Percentiles rank a stretch among this genome's conserved stretches.
phyloP scores from a whole-genome alignment of 2,888 invertebrate genomes.

The Troglohyphantes excavatus region DNA sequence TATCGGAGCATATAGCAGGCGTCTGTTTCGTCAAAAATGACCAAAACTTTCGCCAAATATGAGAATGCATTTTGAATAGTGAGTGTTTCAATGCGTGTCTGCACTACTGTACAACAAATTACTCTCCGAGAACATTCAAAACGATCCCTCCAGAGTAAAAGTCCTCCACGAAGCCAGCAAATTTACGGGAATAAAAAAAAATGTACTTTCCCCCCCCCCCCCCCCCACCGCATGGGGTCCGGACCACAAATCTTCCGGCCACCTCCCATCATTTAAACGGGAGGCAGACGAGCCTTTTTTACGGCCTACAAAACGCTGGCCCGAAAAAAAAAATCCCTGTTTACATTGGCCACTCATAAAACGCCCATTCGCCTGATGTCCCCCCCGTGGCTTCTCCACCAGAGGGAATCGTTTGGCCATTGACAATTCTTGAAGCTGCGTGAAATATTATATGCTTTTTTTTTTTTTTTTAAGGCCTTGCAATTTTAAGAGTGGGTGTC shows the following conservation, averaged over 20 bases:
- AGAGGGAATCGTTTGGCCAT: slow-evolving; percentile 53
- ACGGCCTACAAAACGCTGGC: slow-evolving; percentile 48
- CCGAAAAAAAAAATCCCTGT: slow-evolving; percentile 56
- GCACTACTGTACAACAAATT: too few relatives aligned
- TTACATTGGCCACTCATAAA: slow-evolving; percentile 77
- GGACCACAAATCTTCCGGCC: slow-evolving; percentile 71
- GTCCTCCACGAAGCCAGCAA: too few relatives aligned
- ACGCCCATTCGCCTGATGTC: slow-evolving; percentile 65
- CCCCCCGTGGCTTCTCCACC: slow-evolving; percentile 41
- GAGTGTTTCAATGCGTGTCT: too few relatives aligned
- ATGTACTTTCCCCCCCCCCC: too few relatives aligned
- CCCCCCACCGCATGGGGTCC: slow-evolving; percentile 51
- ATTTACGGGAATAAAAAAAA: background rate
- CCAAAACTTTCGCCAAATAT: too few relatives aligned
- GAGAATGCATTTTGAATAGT: too few relatives aligned
- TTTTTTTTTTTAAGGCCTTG: background rate
- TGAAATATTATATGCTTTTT: slow-evolving; percentile 67
- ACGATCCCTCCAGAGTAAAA: too few relatives aligned
- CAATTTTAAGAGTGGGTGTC: background rate
- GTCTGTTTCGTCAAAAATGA: too few relatives aligned
- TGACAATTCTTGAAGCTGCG: slow-evolving; percentile 70
- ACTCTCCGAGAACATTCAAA: too few relatives aligned
- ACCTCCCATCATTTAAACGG: slow-evolving; percentile 66
- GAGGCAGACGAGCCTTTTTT: slow-evolving; percentile 56
- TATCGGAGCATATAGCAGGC: too few relatives aligned